Conservation (phyloP, 2,888 invertebrate genomes). For the Mesochorus sp. region DNA sequence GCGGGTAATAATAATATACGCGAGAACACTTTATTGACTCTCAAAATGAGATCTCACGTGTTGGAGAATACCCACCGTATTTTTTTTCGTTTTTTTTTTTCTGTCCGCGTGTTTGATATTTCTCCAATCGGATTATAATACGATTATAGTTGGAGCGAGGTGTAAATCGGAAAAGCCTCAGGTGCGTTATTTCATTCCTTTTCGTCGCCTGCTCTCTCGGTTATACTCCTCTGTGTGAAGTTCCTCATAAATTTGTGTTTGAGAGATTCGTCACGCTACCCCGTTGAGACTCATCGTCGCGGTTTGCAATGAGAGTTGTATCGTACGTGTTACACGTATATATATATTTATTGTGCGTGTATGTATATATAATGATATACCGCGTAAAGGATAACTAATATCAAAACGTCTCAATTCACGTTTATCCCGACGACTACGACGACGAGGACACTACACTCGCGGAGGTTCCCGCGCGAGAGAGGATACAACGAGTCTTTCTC, state of each 20-base stretch:
- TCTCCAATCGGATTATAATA: conserved; percentile 52
- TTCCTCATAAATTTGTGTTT: conserved; percentile 70
- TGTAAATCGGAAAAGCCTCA: conserved; percentile 37
- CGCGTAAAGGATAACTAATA: conserved; percentile 65
- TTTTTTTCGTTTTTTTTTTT: neutral
- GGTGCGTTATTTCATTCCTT: conserved; percentile 20
- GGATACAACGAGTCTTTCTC: conserved; percentile 15
- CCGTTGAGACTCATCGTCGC: conserved; percentile 55
- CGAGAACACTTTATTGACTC: too few species aligned
- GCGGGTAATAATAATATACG: too few species aligned
- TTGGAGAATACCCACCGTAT: neutral
- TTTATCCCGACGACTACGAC: conserved; percentile 40
- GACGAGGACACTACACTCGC: neutral
- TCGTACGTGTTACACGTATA: conserved; percentile 51
- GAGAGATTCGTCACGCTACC: conserved; percentile 73
- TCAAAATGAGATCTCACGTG: neutral
- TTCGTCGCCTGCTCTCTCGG: neutral
- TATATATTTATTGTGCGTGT: neutral
- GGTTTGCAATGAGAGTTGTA: conserved; percentile 15
- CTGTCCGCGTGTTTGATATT: conserved; percentile 27
- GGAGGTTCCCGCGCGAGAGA: neutral
- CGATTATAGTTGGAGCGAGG: too few species aligned
- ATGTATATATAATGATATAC: conserved; percentile 10
- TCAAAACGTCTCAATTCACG: conserved; percentile 73
- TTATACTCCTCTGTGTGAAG: conserved; percentile 35